Percentiles rank a stretch among this genome's conserved stretches.
These are phyloP conservation scores for Misgurnus anguillicaudatus DNA, from an alignment of 2,113 vertebrate genomes.

Conservation along the genomic window DNA sequence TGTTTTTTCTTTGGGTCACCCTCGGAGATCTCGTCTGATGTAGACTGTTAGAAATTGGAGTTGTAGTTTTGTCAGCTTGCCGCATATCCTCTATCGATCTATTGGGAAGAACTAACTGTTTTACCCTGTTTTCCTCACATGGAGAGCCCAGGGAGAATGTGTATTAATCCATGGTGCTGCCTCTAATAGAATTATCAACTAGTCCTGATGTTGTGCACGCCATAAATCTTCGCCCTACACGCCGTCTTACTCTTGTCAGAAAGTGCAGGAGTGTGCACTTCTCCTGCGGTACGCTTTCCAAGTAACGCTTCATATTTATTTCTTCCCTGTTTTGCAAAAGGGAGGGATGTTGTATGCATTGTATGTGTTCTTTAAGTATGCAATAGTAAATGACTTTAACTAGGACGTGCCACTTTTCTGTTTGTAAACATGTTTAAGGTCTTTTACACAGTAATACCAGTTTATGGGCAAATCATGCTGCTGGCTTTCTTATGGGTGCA, in stretches of 20 bases:
- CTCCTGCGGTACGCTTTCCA: constrained; percentile 30
- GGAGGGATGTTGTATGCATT: not conserved
- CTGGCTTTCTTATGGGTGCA: not conserved
- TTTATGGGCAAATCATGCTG: not conserved
- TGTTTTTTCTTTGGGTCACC: not conserved
- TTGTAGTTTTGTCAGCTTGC: constrained; percentile 34
- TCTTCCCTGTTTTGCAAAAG: not conserved
- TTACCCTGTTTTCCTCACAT: not conserved
- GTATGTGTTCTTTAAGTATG: not conserved
- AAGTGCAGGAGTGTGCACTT: constrained; percentile 42
- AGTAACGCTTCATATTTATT: constrained; percentile 36
- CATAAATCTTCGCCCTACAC: constrained; percentile 41
- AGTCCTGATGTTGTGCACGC: constrained; percentile 18
- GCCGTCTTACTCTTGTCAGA: constrained; percentile 38
- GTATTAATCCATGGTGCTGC: constrained; percentile 41
- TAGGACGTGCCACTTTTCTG: no score
- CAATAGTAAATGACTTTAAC: no score
- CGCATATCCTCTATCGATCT: constrained; percentile 24
- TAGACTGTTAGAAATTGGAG: constrained; percentile 14
- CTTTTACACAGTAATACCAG: not conserved
- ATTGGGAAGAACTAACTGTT: constrained; percentile 21
- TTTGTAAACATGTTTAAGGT: not conserved
- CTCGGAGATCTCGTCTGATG: constrained; percentile 17
- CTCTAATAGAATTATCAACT: constrained; percentile 46
- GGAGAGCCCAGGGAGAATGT: constrained; percentile 9